These are phyloP conservation scores for Pocota personata DNA, from an alignment of 2,888 invertebrate genomes.

Conservation along the genomic window DNA sequence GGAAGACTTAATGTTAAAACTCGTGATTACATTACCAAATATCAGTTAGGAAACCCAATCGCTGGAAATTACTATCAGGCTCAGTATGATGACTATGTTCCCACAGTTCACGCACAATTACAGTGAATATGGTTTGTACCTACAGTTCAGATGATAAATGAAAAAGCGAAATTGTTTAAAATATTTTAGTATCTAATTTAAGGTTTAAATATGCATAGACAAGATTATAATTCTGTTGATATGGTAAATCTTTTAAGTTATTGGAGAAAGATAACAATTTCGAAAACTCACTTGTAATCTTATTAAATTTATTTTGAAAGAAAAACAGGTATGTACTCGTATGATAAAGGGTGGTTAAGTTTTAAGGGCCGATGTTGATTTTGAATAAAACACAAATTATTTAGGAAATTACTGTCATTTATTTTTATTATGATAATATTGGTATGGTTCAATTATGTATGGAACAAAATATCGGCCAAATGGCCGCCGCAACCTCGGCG, in stretches of 20 bases:
- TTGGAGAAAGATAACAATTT: not conserved
- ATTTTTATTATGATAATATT: too few relatives aligned
- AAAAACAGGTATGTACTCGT: not conserved
- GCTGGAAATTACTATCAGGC: constrained; percentile 95
- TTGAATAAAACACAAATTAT: too few relatives aligned
- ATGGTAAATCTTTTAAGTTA: not conserved
- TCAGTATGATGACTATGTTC: constrained; percentile 93
- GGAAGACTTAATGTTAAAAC: constrained; percentile 87
- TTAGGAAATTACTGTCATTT: too few relatives aligned
- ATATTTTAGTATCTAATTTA: not conserved
- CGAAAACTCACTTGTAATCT: not conserved
- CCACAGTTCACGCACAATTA: not conserved
- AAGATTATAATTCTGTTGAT: not conserved
- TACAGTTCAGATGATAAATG: not conserved
- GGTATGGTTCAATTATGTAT: too few relatives aligned
- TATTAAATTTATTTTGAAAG: not conserved
- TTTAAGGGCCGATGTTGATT: too few relatives aligned
- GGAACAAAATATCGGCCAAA: too few relatives aligned
- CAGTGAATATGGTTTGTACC: not conserved
- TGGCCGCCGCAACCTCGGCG: too few relatives aligned
- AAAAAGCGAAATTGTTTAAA: not conserved
- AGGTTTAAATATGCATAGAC: not conserved
- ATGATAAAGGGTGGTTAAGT: too few relatives aligned
- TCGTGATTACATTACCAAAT: constrained; percentile 90
- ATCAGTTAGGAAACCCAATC: constrained; percentile 90